phyloP scores from a whole-genome alignment of 2,113 vertebrate species.

The Melospiza georgiana region DNA sequence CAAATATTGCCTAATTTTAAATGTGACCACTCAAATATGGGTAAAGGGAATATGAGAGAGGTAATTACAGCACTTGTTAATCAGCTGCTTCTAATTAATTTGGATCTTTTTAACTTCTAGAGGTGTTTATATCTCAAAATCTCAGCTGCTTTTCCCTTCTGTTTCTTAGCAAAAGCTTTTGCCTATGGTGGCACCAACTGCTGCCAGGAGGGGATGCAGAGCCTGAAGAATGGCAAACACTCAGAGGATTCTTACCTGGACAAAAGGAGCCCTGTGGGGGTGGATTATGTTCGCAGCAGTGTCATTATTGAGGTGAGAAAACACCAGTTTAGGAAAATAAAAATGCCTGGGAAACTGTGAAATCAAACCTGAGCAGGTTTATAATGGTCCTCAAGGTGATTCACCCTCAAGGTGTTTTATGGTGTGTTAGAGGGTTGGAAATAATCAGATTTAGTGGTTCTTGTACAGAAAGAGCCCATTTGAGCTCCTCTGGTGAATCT shows the following conservation, averaged over 20 bases:
- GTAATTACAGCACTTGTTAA: neutral
- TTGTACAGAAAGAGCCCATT: neutral
- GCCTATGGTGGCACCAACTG: slow-evolving; percentile 84
- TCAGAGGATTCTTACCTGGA: slow-evolving; percentile 72
- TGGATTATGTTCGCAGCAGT: slow-evolving; percentile 83
- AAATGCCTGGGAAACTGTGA: neutral
- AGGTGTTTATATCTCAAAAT: neutral
- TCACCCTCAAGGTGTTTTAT: neutral
- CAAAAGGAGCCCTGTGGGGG: slow-evolving; percentile 69
- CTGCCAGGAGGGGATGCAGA: slow-evolving; percentile 78
- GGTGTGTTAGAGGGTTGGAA: neutral
- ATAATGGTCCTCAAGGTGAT: neutral
- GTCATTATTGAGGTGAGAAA: slow-evolving; percentile 85
- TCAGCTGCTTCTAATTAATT: neutral
- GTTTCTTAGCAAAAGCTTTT: slow-evolving; percentile 82
- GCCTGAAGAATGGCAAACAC: slow-evolving; percentile 70
- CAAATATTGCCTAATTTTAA: neutral
- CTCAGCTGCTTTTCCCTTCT: neutral
- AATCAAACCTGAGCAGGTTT: fast-evolving
- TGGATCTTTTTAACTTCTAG: neutral
- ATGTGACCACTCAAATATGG: neutral
- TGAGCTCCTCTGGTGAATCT: neutral
- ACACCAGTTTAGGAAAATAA: fast-evolving
- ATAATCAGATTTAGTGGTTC: neutral
- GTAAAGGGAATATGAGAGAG: neutral